Conservation (phyloP, 1,140 invertebrate species). For the Euborellia annulipes region DNA sequence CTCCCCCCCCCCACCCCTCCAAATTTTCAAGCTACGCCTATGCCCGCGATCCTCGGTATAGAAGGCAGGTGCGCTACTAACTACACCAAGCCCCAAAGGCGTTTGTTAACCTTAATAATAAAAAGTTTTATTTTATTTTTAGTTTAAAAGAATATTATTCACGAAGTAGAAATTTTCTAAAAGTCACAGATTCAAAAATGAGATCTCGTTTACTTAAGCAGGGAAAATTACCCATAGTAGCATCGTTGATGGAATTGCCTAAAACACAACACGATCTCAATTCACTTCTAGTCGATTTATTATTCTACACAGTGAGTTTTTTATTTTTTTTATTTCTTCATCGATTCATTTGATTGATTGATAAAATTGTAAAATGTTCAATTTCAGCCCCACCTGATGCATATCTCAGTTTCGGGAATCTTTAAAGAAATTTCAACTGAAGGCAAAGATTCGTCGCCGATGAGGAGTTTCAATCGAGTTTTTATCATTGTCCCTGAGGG, state of each 20-base stretch:
- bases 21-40: too few relatives aligned
- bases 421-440: conserved; percentile 46
- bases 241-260: conserved; percentile 59
- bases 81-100: too few relatives aligned
- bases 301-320: conserved; percentile 49
- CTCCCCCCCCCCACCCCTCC: too few relatives aligned
- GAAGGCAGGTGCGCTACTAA: too few relatives aligned
- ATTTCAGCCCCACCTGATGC: conserved; percentile 47
- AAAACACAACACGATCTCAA: conserved; percentile 63
- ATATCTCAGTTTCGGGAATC: conserved; percentile 57
- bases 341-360: conserved; percentile 1
- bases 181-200: conserved; percentile 38
- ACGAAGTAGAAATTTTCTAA: conserved; percentile 60
- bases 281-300: conserved; percentile 69
- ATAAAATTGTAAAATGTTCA: conserved; percentile 6
- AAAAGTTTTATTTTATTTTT: conserved; percentile 20
- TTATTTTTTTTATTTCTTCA: conserved; percentile 1
- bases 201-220: conserved; percentile 47
- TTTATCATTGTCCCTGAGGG: conserved; percentile 67
- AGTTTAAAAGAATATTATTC: conserved; percentile 45
- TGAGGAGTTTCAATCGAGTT: conserved; percentile 63
- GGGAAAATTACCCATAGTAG: conserved; percentile 57
- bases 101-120: not conserved
- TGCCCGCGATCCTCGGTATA: too few relatives aligned
- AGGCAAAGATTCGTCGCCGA: conserved; percentile 34